A percentile compares a stretch with the other conserved stretches of the same genome.
Evolutionary conservation across 2,797 vertebrate genomes (phyloP).

Genomic region (Arnoldichthys spilopterus): DNA sequence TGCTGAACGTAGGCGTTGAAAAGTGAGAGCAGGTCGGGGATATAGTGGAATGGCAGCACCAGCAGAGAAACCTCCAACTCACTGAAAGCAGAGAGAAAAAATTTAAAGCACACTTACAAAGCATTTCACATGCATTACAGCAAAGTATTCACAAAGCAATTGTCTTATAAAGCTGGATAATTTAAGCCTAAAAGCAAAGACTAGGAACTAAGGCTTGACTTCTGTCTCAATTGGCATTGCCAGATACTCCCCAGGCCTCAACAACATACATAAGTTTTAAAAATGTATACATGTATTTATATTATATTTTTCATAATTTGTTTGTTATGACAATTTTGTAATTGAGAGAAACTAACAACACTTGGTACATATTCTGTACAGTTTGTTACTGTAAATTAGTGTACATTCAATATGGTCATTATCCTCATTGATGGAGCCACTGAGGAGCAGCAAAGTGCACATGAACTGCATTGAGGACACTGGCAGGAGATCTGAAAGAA

Average conservation of each 20-base stretch:
- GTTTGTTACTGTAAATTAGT: no score
- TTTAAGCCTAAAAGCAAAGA: no score
- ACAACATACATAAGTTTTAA: no score
- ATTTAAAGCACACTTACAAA: neutral
- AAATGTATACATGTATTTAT: no score
- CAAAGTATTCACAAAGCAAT: neutral
- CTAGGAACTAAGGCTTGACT: no score
- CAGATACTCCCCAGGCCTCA: no score
- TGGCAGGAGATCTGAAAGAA: neutral
- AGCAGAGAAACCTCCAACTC: slow-evolving; percentile 95
- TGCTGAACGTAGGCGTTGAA: slow-evolving; percentile 84
- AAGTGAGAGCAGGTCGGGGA: slow-evolving; percentile 88
- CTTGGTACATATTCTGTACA: no score
- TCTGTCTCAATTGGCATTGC: no score
- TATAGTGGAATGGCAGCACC: slow-evolving; percentile 91
- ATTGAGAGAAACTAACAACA: no score
- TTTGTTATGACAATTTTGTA: no score
- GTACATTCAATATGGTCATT: neutral
- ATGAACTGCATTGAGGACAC: neutral
- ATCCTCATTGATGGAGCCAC: no score
- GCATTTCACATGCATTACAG: neutral
- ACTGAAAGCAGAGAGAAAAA: slow-evolving; percentile 66
- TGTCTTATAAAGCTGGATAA: neutral
- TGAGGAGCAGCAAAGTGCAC: neutral
- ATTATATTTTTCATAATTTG: no score